A percentile compares a stretch with the other conserved stretches of the same genome.
phyloP scores from a whole-genome alignment of 2,888 invertebrate genomes.

The Pelosia muscerda region DNA sequence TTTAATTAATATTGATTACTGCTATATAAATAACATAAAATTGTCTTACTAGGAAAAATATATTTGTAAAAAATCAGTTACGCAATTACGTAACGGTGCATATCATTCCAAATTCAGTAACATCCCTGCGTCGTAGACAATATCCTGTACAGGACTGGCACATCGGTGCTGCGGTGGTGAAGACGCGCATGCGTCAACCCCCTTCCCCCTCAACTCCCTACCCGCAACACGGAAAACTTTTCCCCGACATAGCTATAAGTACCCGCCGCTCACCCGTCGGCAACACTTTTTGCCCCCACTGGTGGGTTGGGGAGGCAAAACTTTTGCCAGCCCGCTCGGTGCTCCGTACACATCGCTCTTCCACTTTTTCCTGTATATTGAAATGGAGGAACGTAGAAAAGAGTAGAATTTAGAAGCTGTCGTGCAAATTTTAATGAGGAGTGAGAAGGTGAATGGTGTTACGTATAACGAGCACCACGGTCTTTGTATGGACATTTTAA shows the following conservation, averaged over 20 bases:
- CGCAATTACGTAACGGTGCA: slow-evolving; percentile 65
- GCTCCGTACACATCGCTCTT: slow-evolving; percentile 86
- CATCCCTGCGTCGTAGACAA: slow-evolving; percentile 61
- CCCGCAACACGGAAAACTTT: slow-evolving; percentile 87
- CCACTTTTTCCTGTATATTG: slow-evolving; percentile 87
- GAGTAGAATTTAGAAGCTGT: slow-evolving; percentile 86
- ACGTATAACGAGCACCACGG: slow-evolving; percentile 70
- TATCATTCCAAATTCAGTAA: slow-evolving; percentile 43
- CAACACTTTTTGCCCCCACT: slow-evolving; percentile 85
- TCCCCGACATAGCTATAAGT: slow-evolving; percentile 85
- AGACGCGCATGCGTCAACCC: slow-evolving; percentile 78
- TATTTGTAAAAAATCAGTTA: slow-evolving; percentile 25
- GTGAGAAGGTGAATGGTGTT: slow-evolving; percentile 76
- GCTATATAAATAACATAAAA: neutral
- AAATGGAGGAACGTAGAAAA: slow-evolving; percentile 87
- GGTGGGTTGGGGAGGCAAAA: slow-evolving; percentile 80
- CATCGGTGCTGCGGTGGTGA: slow-evolving; percentile 73
- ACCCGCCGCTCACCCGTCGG: slow-evolving; percentile 81
- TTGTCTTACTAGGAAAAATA: neutral
- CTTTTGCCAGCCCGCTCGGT: slow-evolving; percentile 83
- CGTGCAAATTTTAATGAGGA: slow-evolving; percentile 87
- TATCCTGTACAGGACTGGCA: slow-evolving; percentile 80
- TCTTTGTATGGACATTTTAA: slow-evolving; percentile 69
- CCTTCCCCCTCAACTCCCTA: slow-evolving; percentile 65
- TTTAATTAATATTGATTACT: neutral